Conservation (phyloP, 2,113 vertebrate genomes). For the Rhea americana region DNA sequence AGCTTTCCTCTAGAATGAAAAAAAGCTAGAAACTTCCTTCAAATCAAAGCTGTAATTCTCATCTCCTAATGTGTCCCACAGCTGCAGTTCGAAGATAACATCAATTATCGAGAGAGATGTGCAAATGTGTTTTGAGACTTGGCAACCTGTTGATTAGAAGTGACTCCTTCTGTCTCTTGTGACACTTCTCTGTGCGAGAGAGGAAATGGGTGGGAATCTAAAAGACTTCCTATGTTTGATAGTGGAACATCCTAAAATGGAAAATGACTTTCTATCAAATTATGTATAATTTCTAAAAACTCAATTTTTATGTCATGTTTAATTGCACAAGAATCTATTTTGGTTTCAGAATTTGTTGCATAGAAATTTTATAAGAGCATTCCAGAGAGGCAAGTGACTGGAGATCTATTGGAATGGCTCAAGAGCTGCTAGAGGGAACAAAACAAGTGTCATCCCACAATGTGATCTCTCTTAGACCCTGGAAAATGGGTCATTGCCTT, state of each 20-base stretch:
- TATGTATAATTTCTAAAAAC: neutral
- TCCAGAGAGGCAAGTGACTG: neutral
- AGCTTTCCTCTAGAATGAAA: neutral
- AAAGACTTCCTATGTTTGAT: neutral
- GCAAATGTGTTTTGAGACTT: conserved; percentile 31
- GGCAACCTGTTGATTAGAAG: neutral
- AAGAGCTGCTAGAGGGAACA: neutral
- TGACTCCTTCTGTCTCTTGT: neutral
- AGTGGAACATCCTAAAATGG: neutral
- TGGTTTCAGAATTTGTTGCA: neutral
- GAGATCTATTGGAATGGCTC: neutral
- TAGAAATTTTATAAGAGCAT: neutral
- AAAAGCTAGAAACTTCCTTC: conserved; percentile 31
- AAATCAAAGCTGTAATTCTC: conserved; percentile 12
- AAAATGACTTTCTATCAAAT: neutral
- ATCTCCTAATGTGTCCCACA: neutral
- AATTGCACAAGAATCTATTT: neutral
- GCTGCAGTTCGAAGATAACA: conserved; percentile 51
- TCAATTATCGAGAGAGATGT: conserved; percentile 6
- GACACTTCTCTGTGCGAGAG: neutral
- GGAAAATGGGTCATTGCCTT: neutral
- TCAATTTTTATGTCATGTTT: neutral
- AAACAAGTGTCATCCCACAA: neutral
- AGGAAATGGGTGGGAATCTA: conserved; percentile 30
- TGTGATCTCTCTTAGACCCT: neutral